Evolutionary conservation across 2,888 invertebrate genomes (phyloP).

Genomic region (Dynastes grantii): DNA sequence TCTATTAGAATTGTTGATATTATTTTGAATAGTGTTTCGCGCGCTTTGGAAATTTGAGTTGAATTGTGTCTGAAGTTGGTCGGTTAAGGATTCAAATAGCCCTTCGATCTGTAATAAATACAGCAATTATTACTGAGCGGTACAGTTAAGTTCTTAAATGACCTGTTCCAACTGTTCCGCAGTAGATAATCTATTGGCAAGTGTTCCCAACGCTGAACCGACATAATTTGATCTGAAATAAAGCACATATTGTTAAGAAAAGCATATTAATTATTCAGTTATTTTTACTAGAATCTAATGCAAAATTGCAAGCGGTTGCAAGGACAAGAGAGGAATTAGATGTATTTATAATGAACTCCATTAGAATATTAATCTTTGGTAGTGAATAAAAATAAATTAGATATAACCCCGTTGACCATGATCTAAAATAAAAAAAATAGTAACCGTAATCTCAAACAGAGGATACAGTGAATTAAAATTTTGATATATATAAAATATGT

Average conservation of each 20-base stretch:
- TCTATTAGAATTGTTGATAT: background rate
- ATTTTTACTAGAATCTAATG: too few species aligned
- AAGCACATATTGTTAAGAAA: background rate
- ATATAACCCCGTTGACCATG: too few species aligned
- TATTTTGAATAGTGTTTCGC: background rate
- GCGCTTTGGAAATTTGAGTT: background rate
- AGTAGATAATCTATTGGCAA: background rate
- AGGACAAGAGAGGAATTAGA: too few species aligned
- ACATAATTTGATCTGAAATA: background rate
- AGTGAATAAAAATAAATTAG: too few species aligned
- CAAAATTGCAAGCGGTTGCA: too few species aligned
- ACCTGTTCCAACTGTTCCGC: background rate
- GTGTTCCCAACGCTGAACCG: background rate
- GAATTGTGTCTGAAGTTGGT: background rate
- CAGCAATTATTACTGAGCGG: slow-evolving; percentile 7
- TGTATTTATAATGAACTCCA: too few species aligned
- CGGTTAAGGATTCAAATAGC: background rate
- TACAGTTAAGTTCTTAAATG: background rate
- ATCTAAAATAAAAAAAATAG: too few species aligned
- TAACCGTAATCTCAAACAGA: too few species aligned
- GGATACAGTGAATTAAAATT: too few species aligned
- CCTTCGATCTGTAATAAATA: background rate
- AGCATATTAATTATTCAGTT: too few species aligned
- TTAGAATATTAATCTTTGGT: too few species aligned
- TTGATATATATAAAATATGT: too few species aligned